Evolutionary conservation across 2,888 invertebrate species (phyloP), one percentile per base, ranked within the genome.

Genomic region (Andrena hattorfiana): DNA sequence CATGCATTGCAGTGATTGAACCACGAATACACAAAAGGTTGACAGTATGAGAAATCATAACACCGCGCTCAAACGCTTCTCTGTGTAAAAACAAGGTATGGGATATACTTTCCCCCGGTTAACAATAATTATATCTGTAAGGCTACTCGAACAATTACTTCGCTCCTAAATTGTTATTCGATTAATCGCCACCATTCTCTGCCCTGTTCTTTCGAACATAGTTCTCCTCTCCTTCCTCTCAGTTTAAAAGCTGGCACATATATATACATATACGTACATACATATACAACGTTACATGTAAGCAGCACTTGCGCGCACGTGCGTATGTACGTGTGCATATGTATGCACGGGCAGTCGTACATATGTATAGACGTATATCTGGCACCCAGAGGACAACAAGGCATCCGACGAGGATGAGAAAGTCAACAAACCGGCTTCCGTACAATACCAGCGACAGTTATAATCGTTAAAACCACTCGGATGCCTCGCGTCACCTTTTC

Each of bases 221-320:
- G 91, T 92, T 78, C 82, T 81, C 90, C 90, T 92, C 93, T 93
- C 94, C 93, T 94, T 93, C 94, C 94, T 94, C 94, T 94, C 94
- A 92, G 92, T 93, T 93, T 93, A 92, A 88, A 91, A 93, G 90
- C 85, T 90, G 87, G 85, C 87, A 74, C 85, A 83, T 84, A 20
- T 73, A 69, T 74, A 70, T 60, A 62, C 13, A 88, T 84, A 83
- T 86, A 16, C 28, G 86, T 89, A 89, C 87, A 87, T 85, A 87
- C 85, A 89, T 88, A 10, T 68, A 20, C 51, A 10, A 10, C 10
- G 26, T 42, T 13, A 13, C 13, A 1, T 13, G 13, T 13, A 42
- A 42, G 13, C 1, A 42, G 13, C 1, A 42, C 23, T 8, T 10
- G 49, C 23, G 20, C 26, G 28, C 56, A 23, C 48, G 30, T 10